These are phyloP conservation scores for Botia almorhae DNA, from an alignment of 2,797 vertebrate species.

Conservation along the genomic window DNA sequence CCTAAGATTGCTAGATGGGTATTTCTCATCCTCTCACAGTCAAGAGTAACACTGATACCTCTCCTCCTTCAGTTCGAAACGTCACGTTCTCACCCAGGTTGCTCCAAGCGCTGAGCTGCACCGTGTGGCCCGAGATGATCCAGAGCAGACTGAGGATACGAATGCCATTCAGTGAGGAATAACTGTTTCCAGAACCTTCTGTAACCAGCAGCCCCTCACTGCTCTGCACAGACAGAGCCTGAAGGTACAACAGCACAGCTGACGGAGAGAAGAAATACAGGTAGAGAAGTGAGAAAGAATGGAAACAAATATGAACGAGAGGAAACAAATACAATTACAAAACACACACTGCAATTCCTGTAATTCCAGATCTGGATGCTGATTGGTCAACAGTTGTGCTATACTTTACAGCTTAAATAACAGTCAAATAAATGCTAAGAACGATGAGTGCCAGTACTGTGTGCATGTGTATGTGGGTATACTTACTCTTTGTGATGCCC, in stretches of 20 bases:
- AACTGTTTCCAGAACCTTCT: conserved; percentile 59
- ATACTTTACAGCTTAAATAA: no score
- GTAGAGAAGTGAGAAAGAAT: not conserved
- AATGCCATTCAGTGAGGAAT: conserved; percentile 81
- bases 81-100: conserved; percentile 74
- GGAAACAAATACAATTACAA: not conserved
- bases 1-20: no score
- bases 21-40: no score
- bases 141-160: conserved; percentile 84
- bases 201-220: conserved; percentile 66
- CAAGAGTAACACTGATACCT: no score
- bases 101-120: conserved; percentile 79
- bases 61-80: not conserved
- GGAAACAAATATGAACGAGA: no score
- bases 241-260: conserved; percentile 64
- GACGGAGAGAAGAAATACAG: not conserved
- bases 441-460: not conserved
- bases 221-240: conserved; percentile 79
- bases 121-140: conserved; percentile 86
- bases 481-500: conserved; percentile 52
- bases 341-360: no score
- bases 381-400: no score
- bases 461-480: conserved; percentile 33
- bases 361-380: no score
- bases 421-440: not conserved